Conservation (phyloP, 2,113 vertebrate genomes). For the Sylvicapra grimmia region DNA sequence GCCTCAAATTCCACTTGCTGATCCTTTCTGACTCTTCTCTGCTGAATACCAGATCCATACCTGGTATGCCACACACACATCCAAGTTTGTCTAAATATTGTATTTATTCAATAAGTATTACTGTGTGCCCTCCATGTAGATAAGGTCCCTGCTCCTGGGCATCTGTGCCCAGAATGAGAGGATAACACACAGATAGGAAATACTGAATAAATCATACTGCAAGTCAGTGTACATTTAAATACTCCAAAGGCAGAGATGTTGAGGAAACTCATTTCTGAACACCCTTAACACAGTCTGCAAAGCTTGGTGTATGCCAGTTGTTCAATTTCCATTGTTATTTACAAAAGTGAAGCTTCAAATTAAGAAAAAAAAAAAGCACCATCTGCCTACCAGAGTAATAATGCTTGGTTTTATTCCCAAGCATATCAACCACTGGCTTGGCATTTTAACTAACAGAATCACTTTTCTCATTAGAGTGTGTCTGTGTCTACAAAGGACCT, state of each 20-base stretch:
- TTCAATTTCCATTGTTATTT: constrained; percentile 71
- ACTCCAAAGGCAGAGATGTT: constrained; percentile 11
- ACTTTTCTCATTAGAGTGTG: constrained; percentile 57
- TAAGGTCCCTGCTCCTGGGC: neutral
- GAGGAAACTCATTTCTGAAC: constrained; percentile 40
- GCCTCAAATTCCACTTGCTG: neutral
- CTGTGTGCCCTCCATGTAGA: neutral
- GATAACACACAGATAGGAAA: neutral
- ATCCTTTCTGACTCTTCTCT: neutral
- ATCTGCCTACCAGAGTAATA: constrained; percentile 59
- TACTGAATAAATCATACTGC: neutral
- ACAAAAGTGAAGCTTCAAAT: constrained; percentile 68
- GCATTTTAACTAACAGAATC: constrained; percentile 63
- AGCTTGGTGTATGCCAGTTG: constrained; percentile 58
- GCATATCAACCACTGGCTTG: constrained; percentile 65
- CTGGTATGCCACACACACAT: neutral
- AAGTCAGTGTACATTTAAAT: neutral
- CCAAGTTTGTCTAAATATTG: neutral
- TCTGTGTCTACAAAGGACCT: constrained; percentile 43
- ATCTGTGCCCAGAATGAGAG: neutral
- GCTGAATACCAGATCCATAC: neutral
- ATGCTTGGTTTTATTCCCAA: constrained; percentile 67
- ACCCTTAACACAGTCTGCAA: constrained; percentile 25
- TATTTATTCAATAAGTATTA: neutral
- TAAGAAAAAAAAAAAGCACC: constrained; percentile 59